phyloP scores from a whole-genome alignment of 2,797 vertebrate species.

The Gastrophryne carolinensis region DNA sequence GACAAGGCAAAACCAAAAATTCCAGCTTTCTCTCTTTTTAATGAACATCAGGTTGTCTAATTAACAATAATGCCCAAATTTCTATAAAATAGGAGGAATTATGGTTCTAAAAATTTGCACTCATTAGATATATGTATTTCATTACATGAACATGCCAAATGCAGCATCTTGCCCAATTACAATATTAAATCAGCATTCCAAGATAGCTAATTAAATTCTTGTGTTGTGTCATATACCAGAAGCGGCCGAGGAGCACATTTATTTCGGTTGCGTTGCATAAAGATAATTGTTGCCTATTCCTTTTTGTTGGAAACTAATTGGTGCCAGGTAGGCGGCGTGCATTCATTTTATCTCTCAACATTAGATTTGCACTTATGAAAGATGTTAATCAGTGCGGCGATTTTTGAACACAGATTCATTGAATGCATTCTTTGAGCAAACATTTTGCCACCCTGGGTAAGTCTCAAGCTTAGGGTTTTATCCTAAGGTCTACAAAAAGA shows the following conservation, averaged over 20 bases:
- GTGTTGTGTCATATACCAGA: constrained; percentile 8
- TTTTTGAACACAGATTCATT: background rate
- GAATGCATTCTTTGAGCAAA: background rate
- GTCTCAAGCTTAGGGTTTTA: background rate
- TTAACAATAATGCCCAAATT: background rate
- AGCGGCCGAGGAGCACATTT: background rate
- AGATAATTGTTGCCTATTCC: constrained; percentile 16
- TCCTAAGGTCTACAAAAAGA: background rate
- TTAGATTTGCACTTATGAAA: background rate
- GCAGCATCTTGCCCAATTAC: constrained; percentile 19
- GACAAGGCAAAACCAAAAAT: background rate
- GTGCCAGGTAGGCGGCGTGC: background rate
- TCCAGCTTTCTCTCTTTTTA: background rate
- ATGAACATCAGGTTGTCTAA: background rate
- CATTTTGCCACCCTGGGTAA: background rate
- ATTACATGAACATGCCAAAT: constrained; percentile 8
- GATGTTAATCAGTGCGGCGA: background rate
- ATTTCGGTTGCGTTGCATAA: background rate
- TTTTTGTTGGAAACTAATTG: constrained; percentile 22
- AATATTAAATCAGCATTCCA: background rate
- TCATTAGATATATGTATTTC: background rate
- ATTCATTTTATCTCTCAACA: constrained; percentile 15
- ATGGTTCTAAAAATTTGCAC: background rate
- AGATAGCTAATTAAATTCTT: constrained; percentile 12
- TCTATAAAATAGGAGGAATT: background rate